Evolutionary conservation across 2,797 vertebrate species (phyloP).

Genomic region (Myotis planiceps): DNA sequence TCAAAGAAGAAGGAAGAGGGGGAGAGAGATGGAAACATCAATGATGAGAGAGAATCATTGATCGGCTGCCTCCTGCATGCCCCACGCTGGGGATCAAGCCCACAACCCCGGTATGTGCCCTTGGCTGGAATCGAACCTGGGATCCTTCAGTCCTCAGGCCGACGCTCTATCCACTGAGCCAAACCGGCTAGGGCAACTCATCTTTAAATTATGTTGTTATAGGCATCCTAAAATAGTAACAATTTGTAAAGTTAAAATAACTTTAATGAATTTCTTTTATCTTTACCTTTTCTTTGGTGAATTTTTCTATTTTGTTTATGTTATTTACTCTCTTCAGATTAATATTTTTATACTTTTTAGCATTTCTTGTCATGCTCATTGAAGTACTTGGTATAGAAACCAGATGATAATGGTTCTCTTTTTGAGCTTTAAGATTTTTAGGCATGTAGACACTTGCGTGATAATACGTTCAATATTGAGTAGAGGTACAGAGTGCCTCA

Average conservation of each 20-base stretch:
- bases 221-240: conserved; percentile 44
- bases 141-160: too few species aligned
- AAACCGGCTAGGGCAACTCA: neutral
- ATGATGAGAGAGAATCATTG: too few species aligned
- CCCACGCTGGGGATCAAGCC: too few species aligned
- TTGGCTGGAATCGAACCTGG: too few species aligned
- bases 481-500: neutral
- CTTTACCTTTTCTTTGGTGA: conserved; percentile 57
- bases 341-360: neutral
- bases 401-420: neutral
- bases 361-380: neutral
- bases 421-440: conserved; percentile 32
- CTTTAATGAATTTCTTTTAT: conserved; percentile 65
- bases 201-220: conserved; percentile 59
- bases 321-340: neutral
- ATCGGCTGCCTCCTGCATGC: too few species aligned
- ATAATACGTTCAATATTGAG: conserved; percentile 10
- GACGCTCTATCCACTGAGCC: too few species aligned
- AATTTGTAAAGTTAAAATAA: conserved; percentile 67
- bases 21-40: too few species aligned
- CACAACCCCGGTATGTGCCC: too few species aligned
- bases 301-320: conserved; percentile 68
- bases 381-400: neutral
- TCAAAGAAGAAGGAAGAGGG: too few species aligned
- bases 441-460: neutral